phyloP scores from a whole-genome alignment of 35 echinoderm and acorn worm species.

The Acanthaster planci region DNA sequence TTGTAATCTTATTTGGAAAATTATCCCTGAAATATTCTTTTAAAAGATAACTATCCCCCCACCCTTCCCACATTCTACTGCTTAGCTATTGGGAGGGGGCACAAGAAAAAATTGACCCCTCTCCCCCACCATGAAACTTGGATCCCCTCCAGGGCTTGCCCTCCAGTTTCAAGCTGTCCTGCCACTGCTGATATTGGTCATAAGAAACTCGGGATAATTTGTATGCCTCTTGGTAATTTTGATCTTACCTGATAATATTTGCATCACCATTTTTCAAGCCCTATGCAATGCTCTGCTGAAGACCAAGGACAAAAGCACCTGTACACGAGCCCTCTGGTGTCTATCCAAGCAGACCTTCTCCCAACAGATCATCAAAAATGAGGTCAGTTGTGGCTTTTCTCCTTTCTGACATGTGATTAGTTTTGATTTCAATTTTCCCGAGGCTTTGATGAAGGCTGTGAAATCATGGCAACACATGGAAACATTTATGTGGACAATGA shows the following conservation, averaged over 20 bases:
- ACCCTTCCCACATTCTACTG: not conserved
- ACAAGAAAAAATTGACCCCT: too few species aligned
- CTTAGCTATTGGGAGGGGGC: not conserved
- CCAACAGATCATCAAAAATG: conserved; percentile 43
- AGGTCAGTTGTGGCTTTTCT: conserved; percentile 71
- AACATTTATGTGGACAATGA: too few species aligned
- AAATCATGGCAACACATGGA: too few species aligned
- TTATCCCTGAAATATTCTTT: not conserved
- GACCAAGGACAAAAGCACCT: conserved; percentile 91
- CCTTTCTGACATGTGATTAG: not conserved
- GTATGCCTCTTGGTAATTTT: too few species aligned
- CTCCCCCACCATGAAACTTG: too few species aligned
- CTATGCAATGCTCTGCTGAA: conserved; percentile 90
- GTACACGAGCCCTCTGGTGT: conserved; percentile 94
- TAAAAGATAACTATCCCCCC: not conserved
- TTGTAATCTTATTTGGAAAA: not conserved
- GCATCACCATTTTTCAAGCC: conserved; percentile 46
- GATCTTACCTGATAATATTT: too few species aligned
- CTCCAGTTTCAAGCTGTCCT: too few species aligned
- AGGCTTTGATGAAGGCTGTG: not conserved
- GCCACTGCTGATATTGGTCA: too few species aligned
- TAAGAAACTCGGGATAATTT: too few species aligned
- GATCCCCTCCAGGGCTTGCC: too few species aligned
- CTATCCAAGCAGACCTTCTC: conserved; percentile 81
- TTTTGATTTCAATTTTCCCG: not conserved